A percentile compares a stretch with the other conserved stretches of the same genome.
Evolutionary conservation across 1,140 invertebrate genomes (phyloP).

Genomic region (Thalassaphorura encarpata): DNA sequence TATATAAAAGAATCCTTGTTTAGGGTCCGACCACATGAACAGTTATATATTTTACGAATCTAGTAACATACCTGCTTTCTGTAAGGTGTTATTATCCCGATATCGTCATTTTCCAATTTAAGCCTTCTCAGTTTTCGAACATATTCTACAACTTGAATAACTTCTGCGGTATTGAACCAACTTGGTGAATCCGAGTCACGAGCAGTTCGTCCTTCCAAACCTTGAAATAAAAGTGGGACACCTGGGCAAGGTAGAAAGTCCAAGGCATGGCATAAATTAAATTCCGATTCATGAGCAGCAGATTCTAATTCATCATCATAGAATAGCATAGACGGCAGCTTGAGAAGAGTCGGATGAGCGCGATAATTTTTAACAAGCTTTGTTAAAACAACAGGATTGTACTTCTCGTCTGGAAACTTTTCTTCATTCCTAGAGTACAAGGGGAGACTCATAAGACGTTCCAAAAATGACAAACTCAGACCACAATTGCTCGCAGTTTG

Average conservation of each 20-base stretch:
- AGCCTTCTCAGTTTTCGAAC: constrained; percentile 49
- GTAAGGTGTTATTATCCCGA: constrained; percentile 91
- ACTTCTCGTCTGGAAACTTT: constrained; percentile 46
- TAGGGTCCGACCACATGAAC: neutral
- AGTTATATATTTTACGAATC: too few relatives aligned
- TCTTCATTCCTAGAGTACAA: constrained; percentile 54
- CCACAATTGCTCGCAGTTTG: constrained; percentile 51
- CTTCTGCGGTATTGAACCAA: constrained; percentile 83
- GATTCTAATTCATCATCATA: constrained; percentile 61
- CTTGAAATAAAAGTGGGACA: constrained; percentile 64
- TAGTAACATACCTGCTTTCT: constrained; percentile 74
- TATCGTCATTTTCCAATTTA: constrained; percentile 54
- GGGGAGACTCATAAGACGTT: constrained; percentile 51
- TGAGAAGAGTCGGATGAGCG: constrained; percentile 64
- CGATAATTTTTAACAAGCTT: constrained; percentile 57
- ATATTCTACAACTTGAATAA: constrained; percentile 53
- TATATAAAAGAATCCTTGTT: neutral
- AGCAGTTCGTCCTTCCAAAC: constrained; percentile 62
- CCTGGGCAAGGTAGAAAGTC: constrained; percentile 35
- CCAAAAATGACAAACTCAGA: constrained; percentile 57
- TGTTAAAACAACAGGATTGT: constrained; percentile 57
- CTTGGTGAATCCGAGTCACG: constrained; percentile 66
- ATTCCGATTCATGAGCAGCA: constrained; percentile 39
- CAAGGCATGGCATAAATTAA: constrained; percentile 32
- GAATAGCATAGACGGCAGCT: constrained; percentile 66